Conservation (phyloP, 1,140 invertebrate species). For the Megalopta genalis region DNA sequence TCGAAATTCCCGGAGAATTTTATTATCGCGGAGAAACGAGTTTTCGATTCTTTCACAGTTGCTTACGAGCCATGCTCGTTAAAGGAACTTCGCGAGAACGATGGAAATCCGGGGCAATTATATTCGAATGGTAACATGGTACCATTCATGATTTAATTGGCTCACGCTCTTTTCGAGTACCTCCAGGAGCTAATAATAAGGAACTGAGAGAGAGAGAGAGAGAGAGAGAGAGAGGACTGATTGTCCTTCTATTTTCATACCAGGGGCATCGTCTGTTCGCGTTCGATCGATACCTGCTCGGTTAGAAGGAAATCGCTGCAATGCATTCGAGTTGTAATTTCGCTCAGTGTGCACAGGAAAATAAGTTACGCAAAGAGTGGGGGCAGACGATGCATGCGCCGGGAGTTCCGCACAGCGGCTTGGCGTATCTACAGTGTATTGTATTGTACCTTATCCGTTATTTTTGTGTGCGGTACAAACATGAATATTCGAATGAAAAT, state of each 20-base stretch:
- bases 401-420: neutral
- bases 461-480: too few relatives aligned
- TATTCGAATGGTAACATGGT: slow-evolving; percentile 22
- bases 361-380: too few relatives aligned
- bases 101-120: slow-evolving; percentile 18
- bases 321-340: neutral
- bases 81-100: neutral
- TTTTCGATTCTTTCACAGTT: neutral
- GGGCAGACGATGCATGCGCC: neutral
- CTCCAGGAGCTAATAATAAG: slow-evolving; percentile 18
- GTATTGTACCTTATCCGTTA: too few relatives aligned
- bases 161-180: slow-evolving; percentile 13
- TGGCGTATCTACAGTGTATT: neutral
- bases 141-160: slow-evolving; percentile 35
- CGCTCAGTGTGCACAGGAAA: too few relatives aligned
- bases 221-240: neutral
- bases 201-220: too few relatives aligned
- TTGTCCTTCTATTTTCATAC: slow-evolving; percentile 24
- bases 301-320: slow-evolving; percentile 1
- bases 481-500: too few relatives aligned
- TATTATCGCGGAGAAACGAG: neutral
- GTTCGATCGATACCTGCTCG: slow-evolving; percentile 1
- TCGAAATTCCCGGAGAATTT: neutral
- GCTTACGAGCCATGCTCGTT: neutral
- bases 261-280: neutral